Evolutionary conservation across 1,140 invertebrate genomes (phyloP), one percentile per base, ranked within the genome.

Genomic region (Nephila pilipes): DNA sequence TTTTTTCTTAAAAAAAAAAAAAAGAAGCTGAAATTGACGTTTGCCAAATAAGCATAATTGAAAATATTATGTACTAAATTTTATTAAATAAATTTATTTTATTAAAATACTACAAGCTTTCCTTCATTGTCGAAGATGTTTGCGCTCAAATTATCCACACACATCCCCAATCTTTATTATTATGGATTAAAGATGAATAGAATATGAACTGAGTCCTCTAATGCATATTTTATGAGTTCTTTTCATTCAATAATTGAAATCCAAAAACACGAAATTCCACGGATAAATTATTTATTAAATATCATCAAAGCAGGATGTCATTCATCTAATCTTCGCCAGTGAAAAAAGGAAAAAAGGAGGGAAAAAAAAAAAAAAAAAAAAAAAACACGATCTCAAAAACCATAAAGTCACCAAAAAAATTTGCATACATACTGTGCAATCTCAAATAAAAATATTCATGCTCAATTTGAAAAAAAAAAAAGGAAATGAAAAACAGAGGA

Each of bases 391-490:
- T 10, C 46, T 46, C 46, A 29, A 65, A 65, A 75, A 3, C 4
- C 65, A 36, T 75, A 75, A 32, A 75, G 69, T 75, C 32, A 25
- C 16, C 0, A 16, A 60, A 46, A 46, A 75, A 75, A 75, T 75
- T 75, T 75, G 29, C 69, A 75, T 75, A 16, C 32, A 75, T 14
- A 75, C 69, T 32, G 69, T 36, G 69, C 69, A 75, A 75, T 75
- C 32, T 65, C 63, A 22, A 29, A 75, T 36, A 36, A 75, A 18
- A 36, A 32, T 75, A 75, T 75, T 75, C 69, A 75, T 75, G 69
- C 69, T 8, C 69, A 75, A 75, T 75, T 75, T 32, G 29, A 32
- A 36, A 69, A 16, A 36, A 75, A 75, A 3, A 18, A 32, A 25
- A 75, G 16, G 14, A 75, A 75, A 18, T 20, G 58, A 18, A 60